A percentile compares a stretch with the other conserved stretches of the same genome.
Evolutionary conservation across 2,888 invertebrate species (phyloP).

Genomic region (Adelognathus sp.): DNA sequence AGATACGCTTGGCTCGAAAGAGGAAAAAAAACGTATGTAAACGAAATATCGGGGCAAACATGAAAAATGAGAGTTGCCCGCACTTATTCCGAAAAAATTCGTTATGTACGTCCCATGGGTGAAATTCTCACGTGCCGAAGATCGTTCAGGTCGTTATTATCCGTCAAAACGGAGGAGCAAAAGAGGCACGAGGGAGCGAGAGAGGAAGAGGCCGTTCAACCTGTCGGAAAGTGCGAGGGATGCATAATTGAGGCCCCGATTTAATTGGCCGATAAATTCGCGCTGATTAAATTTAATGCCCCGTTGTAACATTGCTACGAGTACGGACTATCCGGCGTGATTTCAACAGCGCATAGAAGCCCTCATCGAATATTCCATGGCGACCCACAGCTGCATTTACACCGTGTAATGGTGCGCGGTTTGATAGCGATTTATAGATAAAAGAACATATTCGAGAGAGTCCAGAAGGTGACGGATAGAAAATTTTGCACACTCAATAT

Average conservation of each 20-base stretch:
- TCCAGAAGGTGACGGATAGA: not conserved
- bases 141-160: conserved; percentile 36
- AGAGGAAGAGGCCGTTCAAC: conserved; percentile 33
- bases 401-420: conserved; percentile 8
- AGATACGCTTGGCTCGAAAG: conserved; percentile 11
- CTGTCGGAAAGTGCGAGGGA: conserved; percentile 48
- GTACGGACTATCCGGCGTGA: not conserved
- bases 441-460: conserved; percentile 1
- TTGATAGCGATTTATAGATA: too few relatives aligned
- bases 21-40: conserved; percentile 18
- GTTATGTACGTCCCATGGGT: not conserved
- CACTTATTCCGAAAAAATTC: conserved; percentile 41
- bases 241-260: conserved; percentile 54
- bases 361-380: conserved; percentile 42
- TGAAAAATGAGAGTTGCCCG: not conserved
- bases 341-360: conserved; percentile 20
- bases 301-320: conserved; percentile 42
- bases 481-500: too few relatives aligned
- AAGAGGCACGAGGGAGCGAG: not conserved
- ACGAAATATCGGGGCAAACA: conserved; percentile 1
- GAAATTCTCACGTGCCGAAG: conserved; percentile 42
- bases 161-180: conserved; percentile 40
- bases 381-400: conserved; percentile 1
- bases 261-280: conserved; percentile 63
- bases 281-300: conserved; percentile 62